phyloP scores from a whole-genome alignment of 2,113 vertebrate genomes.

The Brevimyrus niger region DNA sequence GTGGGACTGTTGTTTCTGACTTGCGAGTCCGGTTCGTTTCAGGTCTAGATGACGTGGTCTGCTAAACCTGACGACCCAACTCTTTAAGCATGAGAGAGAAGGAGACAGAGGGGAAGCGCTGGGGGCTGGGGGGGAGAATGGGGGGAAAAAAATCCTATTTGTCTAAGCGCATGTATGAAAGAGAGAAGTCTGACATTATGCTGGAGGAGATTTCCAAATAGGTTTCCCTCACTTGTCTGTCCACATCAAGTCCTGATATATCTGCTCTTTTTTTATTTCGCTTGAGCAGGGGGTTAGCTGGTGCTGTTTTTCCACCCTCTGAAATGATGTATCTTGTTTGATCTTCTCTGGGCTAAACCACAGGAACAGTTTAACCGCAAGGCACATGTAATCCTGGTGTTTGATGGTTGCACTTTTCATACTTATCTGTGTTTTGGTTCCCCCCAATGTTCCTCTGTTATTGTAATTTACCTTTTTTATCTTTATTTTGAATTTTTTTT shows the following conservation, averaged over 20 bases:
- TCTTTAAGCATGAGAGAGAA: constrained; percentile 18
- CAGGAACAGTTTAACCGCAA: constrained; percentile 25
- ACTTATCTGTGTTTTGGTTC: constrained; percentile 16
- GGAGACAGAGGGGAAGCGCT: constrained; percentile 16
- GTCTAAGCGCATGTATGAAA: constrained; percentile 36
- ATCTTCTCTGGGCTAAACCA: constrained; percentile 31
- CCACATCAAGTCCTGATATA: constrained; percentile 52
- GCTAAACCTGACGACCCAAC: constrained; percentile 24
- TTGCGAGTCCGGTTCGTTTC: not conserved
- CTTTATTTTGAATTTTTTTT: not conserved
- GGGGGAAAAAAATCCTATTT: constrained; percentile 33
- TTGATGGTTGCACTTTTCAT: constrained; percentile 27
- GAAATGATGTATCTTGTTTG: constrained; percentile 42
- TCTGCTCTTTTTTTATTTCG: constrained; percentile 53
- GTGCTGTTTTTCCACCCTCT: constrained; percentile 35
- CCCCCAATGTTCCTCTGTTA: constrained; percentile 14
- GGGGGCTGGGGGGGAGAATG: constrained; percentile 22
- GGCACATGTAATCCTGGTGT: constrained; percentile 23
- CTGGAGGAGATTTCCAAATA: constrained; percentile 49
- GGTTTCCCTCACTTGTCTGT: constrained; percentile 51
- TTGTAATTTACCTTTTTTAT: constrained; percentile 11
- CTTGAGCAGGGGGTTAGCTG: constrained; percentile 38
- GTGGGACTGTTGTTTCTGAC: not conserved
- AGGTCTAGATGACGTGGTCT: not conserved
- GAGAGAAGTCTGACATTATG: constrained; percentile 44